Evolutionary conservation across 35 echinoderm and acorn worm genomes (phyloP), one percentile per base, ranked within the genome.

Genomic region (Chiridota heheva): DNA sequence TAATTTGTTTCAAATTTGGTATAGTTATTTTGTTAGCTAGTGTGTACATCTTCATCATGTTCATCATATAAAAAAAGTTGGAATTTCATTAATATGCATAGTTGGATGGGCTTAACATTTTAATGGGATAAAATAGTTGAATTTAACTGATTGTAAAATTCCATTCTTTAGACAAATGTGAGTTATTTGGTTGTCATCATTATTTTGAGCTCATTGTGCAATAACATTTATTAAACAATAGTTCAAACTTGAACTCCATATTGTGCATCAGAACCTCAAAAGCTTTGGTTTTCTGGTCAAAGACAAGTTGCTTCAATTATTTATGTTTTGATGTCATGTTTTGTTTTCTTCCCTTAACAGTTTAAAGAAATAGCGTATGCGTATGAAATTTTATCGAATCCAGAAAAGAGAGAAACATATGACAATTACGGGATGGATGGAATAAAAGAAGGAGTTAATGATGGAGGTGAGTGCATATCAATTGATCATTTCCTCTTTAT

Each of bases 361-460:
- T 97, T 97, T 43, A 97, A 97, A 69, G 88, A 91, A 66, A 91
- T 97, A 18, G 88, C 84, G 43, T 97, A 84, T 85, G 94, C 94
- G 7, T 85, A 97, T 81, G 94, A 91, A 60, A 85, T 97, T 36
- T 74, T 97, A 4, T 88, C 88, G 60, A 80, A 97, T 66, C 71
- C 78, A 1, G 89, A 88, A 31, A 97, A 91, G 59, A 57, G 89
- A 36, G 84, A 97, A 32, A 80, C 73, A 17, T 97, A 97, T 81
- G 93, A 97, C 45, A 29, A 42, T 15, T 97, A 91, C 63, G 94
- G 94, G 33, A 51, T 91, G 63, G 94, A 97, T 18, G 94, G 76
- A 2, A 36, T 97, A 2, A 90, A 96, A 36, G 91, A 95, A 82
- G 80, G 84, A 47, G 77, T 73, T 20, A 65, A 73, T 17, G 82